Evolutionary conservation across 35 echinoderm and acorn worm species (phyloP).

Genomic region (Apostichopus californicus): DNA sequence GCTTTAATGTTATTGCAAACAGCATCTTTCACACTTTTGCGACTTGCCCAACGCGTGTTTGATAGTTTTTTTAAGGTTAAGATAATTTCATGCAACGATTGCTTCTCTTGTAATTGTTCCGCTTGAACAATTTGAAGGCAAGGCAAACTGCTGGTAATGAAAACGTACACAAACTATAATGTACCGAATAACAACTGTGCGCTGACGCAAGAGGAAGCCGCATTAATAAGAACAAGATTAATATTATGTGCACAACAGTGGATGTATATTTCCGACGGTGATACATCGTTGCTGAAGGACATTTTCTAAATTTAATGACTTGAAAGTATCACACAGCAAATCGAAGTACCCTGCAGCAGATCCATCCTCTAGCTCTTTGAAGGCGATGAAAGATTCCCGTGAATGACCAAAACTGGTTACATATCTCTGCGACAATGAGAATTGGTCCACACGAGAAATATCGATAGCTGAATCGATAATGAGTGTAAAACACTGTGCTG

Average conservation of each 20-base stretch:
- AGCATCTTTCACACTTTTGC: constrained; percentile 4
- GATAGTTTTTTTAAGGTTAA: constrained; percentile 19
- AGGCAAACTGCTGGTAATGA: constrained; percentile 19
- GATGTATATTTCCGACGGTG: not conserved
- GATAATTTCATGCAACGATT: constrained; percentile 25
- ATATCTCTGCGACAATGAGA: constrained; percentile 28
- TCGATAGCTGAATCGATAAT: constrained; percentile 18
- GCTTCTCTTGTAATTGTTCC: constrained; percentile 11
- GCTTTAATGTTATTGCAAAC: not conserved
- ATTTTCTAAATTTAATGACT: not conserved
- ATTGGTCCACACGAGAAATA: constrained; percentile 18
- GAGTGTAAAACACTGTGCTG: constrained; percentile 19
- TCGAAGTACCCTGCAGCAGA: constrained; percentile 29
- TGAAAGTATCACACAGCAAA: not conserved
- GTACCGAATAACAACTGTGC: constrained; percentile 10
- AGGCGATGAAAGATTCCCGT: constrained; percentile 13
- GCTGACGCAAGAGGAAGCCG: not conserved
- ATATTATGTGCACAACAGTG: constrained; percentile 23
- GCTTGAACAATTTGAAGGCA: constrained; percentile 16
- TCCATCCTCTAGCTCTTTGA: constrained; percentile 21
- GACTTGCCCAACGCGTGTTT: not conserved
- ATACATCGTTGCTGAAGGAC: constrained; percentile 12
- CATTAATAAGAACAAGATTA: constrained; percentile 41
- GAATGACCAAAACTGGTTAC: not conserved
- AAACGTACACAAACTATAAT: not conserved